These are phyloP conservation scores for Empidonax traillii DNA, from an alignment of 2,113 vertebrate genomes.

Conservation along the genomic window DNA sequence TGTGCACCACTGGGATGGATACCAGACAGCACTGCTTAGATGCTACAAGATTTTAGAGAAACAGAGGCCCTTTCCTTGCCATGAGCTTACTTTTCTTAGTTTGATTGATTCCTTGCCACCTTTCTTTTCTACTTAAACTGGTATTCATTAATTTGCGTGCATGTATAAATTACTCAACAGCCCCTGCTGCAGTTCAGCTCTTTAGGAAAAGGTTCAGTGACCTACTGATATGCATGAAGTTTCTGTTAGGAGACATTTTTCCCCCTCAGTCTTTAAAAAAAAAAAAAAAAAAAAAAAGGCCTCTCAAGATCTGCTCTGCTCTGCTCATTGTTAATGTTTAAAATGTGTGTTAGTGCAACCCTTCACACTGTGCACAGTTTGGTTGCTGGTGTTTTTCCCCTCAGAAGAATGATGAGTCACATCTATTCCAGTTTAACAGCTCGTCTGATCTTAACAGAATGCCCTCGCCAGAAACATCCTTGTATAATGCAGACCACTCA, in stretches of 20 bases:
- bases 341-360: neutral
- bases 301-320: neutral
- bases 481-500: neutral
- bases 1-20: neutral
- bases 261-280: neutral
- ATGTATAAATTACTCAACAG: neutral
- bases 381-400: neutral
- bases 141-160: neutral
- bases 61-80: neutral
- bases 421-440: neutral
- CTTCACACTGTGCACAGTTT: neutral
- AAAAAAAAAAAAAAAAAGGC: neutral
- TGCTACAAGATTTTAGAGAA: neutral
- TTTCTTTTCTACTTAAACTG: neutral
- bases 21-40: neutral
- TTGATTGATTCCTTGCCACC: neutral
- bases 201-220: neutral
- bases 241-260: neutral
- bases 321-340: neutral
- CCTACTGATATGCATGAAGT: neutral
- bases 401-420: neutral
- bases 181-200: neutral
- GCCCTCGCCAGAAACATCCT: slow-evolving; percentile 4
- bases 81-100: neutral
- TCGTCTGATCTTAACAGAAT: slow-evolving; percentile 4